Evolutionary conservation across 2,797 vertebrate genomes (phyloP).

Genomic region (Propithecus deckenii): DNA sequence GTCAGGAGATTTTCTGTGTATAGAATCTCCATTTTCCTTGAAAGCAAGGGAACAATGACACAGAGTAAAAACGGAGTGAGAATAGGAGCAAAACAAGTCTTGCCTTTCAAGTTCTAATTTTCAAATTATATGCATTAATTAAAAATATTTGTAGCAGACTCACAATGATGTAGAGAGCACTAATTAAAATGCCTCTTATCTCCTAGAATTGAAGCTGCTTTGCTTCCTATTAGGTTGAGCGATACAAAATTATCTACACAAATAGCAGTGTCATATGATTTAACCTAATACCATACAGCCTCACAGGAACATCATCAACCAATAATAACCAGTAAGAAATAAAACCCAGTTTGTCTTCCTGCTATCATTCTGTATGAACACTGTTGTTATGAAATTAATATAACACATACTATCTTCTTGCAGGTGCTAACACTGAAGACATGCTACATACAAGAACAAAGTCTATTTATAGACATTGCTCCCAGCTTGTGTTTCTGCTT

Average conservation of each 20-base stretch:
- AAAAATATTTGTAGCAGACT: background rate
- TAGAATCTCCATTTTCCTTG: background rate
- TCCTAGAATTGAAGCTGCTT: background rate
- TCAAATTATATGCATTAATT: constrained; percentile 25
- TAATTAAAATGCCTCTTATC: constrained; percentile 21
- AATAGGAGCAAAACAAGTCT: background rate
- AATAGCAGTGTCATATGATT: constrained; percentile 23
- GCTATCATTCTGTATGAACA: constrained; percentile 4
- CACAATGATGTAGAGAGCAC: background rate
- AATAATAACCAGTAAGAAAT: constrained; percentile 9
- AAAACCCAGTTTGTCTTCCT: background rate
- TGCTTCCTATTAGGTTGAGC: background rate
- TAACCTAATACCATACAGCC: background rate
- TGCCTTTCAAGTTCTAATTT: constrained; percentile 26
- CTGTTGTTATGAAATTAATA: background rate
- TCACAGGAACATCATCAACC: background rate
- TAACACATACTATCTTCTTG: background rate
- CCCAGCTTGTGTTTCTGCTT: background rate
- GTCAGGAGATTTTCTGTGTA: background rate
- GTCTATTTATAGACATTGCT: background rate
- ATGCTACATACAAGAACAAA: background rate
- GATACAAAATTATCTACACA: constrained; percentile 19
- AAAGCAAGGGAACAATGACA: background rate
- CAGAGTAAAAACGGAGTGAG: constrained; percentile 20
- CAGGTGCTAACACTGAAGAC: background rate